A percentile compares a stretch with the other conserved stretches of the same genome.
Conservation (phyloP, 30 jellyfish, hydroid and myxozoan species). For the Chrysaora quinquecirrha region DNA sequence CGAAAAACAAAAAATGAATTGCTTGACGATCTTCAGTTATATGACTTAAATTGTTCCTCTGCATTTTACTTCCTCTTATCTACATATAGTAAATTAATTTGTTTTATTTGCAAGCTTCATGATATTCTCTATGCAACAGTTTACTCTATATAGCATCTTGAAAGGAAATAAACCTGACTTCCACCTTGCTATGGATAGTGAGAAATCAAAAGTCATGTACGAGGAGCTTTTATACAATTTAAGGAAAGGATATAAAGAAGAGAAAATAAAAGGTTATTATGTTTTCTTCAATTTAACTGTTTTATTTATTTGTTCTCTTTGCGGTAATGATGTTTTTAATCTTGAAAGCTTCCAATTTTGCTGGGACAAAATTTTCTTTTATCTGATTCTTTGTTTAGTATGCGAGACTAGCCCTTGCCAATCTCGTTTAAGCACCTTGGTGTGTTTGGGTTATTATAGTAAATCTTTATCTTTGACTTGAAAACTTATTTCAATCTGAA, state of each 20-base stretch:
- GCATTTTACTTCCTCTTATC: no score
- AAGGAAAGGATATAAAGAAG: slow-evolving; percentile 30
- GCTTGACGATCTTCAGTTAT: no score
- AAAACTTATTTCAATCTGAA: no score
- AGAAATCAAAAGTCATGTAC: slow-evolving; percentile 64
- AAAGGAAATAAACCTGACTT: slow-evolving; percentile 96
- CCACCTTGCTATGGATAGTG: slow-evolving; percentile 89
- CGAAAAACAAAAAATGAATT: no score
- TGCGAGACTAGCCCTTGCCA: not conserved
- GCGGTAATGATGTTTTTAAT: not conserved
- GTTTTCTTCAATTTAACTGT: not conserved
- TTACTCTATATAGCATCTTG: slow-evolving; percentile 77
- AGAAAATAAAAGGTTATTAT: slow-evolving; percentile 61
- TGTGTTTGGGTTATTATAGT: no score
- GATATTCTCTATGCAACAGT: no score
- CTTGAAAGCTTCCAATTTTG: not conserved
- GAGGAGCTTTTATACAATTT: slow-evolving; percentile 55
- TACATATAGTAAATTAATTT: no score
- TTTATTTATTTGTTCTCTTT: not conserved
- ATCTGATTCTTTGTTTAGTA: not conserved
- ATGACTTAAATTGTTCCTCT: no score
- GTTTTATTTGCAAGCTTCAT: no score
- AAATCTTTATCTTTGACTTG: no score
- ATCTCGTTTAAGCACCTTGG: not conserved
- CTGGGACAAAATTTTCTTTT: not conserved